A percentile compares a stretch with the other conserved stretches of the same genome.
Evolutionary conservation across 2,113 vertebrate genomes (phyloP).

Genomic region (Cynocephalus volans): DNA sequence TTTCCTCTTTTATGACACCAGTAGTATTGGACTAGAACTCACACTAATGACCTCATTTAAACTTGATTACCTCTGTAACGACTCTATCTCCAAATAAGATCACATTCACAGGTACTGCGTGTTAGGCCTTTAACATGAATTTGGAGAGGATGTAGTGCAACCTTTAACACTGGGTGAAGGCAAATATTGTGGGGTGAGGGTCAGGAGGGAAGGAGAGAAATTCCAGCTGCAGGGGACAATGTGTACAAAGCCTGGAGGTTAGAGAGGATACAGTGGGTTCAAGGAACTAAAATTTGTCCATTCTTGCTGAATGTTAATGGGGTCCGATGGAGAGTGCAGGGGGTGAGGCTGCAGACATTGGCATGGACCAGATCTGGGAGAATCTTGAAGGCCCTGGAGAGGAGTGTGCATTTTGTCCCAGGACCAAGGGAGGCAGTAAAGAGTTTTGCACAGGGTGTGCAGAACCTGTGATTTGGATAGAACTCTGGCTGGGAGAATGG

Average conservation of each 20-base stretch:
- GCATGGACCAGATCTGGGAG: neutral
- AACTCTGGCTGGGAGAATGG: neutral
- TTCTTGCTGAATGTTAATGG: too few species aligned
- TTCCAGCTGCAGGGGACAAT: neutral
- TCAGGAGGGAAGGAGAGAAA: neutral
- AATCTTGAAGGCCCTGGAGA: neutral
- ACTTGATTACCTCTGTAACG: neutral
- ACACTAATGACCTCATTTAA: neutral
- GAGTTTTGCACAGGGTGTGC: neutral
- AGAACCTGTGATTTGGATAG: neutral
- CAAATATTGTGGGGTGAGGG: neutral
- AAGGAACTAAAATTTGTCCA: neutral
- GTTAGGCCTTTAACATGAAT: neutral
- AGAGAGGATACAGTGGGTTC: neutral
- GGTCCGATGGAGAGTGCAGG: rapidly evolving
- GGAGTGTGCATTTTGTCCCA: neutral
- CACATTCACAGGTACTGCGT: neutral
- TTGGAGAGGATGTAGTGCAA: neutral
- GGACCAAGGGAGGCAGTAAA: neutral
- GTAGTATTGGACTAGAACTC: neutral
- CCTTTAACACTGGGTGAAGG: neutral
- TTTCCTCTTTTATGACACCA: neutral
- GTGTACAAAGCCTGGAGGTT: neutral
- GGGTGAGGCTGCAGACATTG: neutral
- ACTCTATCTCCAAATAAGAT: neutral